These are phyloP conservation scores for Nylanderia fulva DNA, from an alignment of 1,140 invertebrate genomes.

Conservation along the genomic window DNA sequence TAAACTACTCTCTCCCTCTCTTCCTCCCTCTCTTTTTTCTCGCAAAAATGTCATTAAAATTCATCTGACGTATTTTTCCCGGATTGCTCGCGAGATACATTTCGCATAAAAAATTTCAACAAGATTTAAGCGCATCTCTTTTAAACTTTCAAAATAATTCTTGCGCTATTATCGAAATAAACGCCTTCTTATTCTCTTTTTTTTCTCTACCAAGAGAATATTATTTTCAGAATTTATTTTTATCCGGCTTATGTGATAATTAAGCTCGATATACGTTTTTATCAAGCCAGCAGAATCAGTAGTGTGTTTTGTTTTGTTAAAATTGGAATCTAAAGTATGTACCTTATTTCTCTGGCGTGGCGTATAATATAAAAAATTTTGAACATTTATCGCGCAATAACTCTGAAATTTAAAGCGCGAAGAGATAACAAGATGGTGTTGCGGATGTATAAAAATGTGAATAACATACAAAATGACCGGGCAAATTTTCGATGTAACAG, in stretches of 20 bases:
- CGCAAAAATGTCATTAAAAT: constrained; percentile 17
- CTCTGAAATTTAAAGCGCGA: background rate
- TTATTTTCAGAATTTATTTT: constrained; percentile 10
- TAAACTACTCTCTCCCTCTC: constrained; percentile 7
- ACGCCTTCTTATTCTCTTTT: background rate
- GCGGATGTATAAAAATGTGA: constrained; percentile 13
- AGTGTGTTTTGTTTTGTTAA: background rate
- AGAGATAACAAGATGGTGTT: constrained; percentile 15
- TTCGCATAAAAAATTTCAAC: background rate
- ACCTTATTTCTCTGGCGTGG: background rate
- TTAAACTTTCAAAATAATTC: background rate
- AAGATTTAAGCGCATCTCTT: constrained; percentile 11
- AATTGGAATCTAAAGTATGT: background rate
- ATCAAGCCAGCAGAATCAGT: background rate
- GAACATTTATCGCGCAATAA: constrained; percentile 20
- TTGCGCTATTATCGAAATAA: background rate
- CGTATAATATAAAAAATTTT: constrained; percentile 17
- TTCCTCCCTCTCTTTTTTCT: background rate
- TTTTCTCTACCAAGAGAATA: background rate
- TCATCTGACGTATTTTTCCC: constrained; percentile 14
- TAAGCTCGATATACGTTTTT: background rate
- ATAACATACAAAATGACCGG: background rate
- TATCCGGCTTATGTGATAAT: background rate
- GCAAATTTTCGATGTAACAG: background rate
- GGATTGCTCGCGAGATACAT: background rate